Conservation (phyloP, 2,113 vertebrate genomes). For the Rousettus leschenaultii region DNA sequence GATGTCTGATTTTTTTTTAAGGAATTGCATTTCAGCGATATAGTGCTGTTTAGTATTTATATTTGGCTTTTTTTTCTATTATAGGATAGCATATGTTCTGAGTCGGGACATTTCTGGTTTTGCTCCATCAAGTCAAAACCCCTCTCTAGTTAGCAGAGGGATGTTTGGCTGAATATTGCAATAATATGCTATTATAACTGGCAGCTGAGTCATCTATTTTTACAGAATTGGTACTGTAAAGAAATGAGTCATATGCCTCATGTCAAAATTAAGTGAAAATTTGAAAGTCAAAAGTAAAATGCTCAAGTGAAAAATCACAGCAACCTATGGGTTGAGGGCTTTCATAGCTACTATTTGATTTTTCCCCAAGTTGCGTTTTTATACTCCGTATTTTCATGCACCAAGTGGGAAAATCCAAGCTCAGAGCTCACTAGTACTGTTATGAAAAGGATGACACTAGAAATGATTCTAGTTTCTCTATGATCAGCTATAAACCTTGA, state of each 20-base stretch:
- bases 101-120: not conserved
- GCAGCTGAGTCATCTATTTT: constrained; percentile 39
- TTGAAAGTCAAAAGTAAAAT: constrained; percentile 8
- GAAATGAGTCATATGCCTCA: constrained; percentile 42
- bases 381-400: not conserved
- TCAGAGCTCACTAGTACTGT: not conserved
- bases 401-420: not conserved
- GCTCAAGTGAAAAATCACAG: constrained; percentile 31
- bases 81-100: constrained; percentile 25
- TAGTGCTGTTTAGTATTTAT: not conserved
- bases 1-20: not conserved
- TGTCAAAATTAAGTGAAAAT: constrained; percentile 39
- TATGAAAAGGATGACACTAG: not conserved
- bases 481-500: not conserved
- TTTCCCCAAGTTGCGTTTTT: not conserved
- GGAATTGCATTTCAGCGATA: not conserved
- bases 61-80: not conserved
- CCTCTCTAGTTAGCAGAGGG: constrained; percentile 26
- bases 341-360: not conserved
- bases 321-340: not conserved
- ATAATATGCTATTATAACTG: not conserved
- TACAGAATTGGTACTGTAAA: not conserved
- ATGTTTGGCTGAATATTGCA: constrained; percentile 29
- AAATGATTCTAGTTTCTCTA: not conserved
- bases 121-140: constrained; percentile 41